Base-by-base conservation (phyloP, 2,797 vertebrate species). In the Pseudochaenichthys georgianus region DNA sequence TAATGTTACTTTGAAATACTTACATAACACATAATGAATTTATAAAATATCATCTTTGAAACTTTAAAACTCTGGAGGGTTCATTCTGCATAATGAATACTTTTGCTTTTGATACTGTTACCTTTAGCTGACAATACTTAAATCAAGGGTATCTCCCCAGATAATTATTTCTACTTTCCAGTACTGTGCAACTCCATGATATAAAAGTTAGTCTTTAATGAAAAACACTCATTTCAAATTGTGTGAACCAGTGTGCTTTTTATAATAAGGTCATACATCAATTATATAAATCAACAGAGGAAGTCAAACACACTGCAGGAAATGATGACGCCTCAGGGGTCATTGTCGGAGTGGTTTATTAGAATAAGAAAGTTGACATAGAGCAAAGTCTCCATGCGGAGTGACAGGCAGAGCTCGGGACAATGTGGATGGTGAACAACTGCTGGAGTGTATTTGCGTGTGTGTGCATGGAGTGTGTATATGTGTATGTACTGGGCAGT, bases 361-460 rank as follows among this genome's bases (percentile, higher is more conserved):
- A 93, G 91, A 94, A 95, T 94, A 95, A 93, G 93, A 96, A 95
- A 95, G 87, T 91, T 90, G 88, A 94, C 93, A 95, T 73, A 93
- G 91, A 93, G 93, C 86, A 92, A 93, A 91, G 88, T 91, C 92
- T 94, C 94, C 94, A 94, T 94, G 94, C 89, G 91, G 93, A 94
- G 89, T 90, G 91, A 94, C 92, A 90, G 89, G 89, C 89, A 92
- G 89, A 92, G 91, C 87, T 89, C 84, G 76, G 93, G 92, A 93
- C 91, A 83, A 83, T 72, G 88, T 90, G 85, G 78, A 90, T 82
- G 86, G 74, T 71, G 80, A 84, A 91, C 89, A 91, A 89, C 89
- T 89, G 90, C 86, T 89, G 80, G 80, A 68, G 71, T 77, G 72
- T 86, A 78, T 82, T 9, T 59, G 69, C 59, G 64, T 76, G 61